phyloP scores from a whole-genome alignment of 2,888 invertebrate genomes.

The Leptopilina drosophilae region DNA sequence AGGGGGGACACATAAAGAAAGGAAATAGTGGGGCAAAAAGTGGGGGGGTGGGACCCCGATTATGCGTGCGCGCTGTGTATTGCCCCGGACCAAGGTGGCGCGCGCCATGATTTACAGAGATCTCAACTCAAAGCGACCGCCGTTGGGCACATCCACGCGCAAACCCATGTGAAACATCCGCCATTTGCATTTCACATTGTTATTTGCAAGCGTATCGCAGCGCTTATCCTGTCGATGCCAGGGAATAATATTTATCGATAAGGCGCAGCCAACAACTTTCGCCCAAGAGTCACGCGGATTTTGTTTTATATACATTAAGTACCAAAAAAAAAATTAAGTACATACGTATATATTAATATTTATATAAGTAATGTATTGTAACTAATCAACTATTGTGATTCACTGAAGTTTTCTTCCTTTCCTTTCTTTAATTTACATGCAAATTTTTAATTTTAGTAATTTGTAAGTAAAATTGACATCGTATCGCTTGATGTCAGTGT shows the following conservation, averaged over 20 bases:
- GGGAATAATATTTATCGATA: conserved; percentile 52
- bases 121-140: conserved; percentile 61
- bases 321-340: too few species aligned
- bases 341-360: neutral
- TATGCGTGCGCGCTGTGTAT: conserved; percentile 49
- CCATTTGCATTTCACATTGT: conserved; percentile 60
- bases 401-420: too few species aligned
- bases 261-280: conserved; percentile 30
- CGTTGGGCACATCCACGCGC: conserved; percentile 55
- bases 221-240: conserved; percentile 53
- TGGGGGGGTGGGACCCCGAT: conserved; percentile 37
- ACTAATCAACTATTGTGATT: too few species aligned
- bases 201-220: conserved; percentile 50
- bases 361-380: too few species aligned
- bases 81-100: conserved; percentile 43
- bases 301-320: too few species aligned
- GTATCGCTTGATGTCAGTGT: too few species aligned
- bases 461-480: too few species aligned
- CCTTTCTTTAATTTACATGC: too few species aligned
- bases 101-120: conserved; percentile 63
- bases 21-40: neutral
- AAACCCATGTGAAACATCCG: conserved; percentile 60
- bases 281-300: neutral
- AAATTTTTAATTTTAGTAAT: too few species aligned
- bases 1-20: conserved; percentile 4